phyloP scores from a whole-genome alignment of 37 sponge, comb jelly and placozoan species.

The Oopsacas minuta region DNA sequence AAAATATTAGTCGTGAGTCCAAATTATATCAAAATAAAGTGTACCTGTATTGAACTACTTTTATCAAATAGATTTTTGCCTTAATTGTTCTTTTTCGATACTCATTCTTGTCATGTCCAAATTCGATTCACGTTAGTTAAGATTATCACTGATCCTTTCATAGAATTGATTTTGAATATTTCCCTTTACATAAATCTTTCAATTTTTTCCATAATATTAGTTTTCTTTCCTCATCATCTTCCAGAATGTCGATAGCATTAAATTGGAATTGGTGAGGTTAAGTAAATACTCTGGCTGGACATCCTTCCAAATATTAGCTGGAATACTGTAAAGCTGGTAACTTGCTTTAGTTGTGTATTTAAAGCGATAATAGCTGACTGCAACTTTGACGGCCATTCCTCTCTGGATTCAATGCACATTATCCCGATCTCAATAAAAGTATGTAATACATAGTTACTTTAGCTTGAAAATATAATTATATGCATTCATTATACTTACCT shows the following conservation, averaged over 20 bases:
- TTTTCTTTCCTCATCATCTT: background rate
- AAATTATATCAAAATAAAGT: background rate
- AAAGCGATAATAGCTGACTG: background rate
- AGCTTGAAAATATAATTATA: background rate
- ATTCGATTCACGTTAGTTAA: background rate
- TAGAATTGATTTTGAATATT: background rate
- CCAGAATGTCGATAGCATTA: background rate
- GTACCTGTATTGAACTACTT: slow-evolving; percentile 6
- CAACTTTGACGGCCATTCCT: background rate
- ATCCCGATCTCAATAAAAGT: background rate
- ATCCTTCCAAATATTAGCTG: background rate
- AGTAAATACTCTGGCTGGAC: background rate
- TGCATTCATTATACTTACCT: background rate
- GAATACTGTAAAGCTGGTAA: background rate
- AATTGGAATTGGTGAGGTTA: background rate
- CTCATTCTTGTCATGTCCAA: background rate
- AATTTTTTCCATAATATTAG: background rate
- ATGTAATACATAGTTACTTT: background rate
- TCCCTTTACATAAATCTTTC: background rate
- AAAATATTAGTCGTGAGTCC: background rate
- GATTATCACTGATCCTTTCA: background rate
- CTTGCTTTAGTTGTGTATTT: background rate
- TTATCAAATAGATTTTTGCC: slow-evolving; percentile 7
- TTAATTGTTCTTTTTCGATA: background rate
- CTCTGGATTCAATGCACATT: background rate